phyloP scores from a whole-genome alignment of 2,797 vertebrate genomes.

The Australoheros facetus region DNA sequence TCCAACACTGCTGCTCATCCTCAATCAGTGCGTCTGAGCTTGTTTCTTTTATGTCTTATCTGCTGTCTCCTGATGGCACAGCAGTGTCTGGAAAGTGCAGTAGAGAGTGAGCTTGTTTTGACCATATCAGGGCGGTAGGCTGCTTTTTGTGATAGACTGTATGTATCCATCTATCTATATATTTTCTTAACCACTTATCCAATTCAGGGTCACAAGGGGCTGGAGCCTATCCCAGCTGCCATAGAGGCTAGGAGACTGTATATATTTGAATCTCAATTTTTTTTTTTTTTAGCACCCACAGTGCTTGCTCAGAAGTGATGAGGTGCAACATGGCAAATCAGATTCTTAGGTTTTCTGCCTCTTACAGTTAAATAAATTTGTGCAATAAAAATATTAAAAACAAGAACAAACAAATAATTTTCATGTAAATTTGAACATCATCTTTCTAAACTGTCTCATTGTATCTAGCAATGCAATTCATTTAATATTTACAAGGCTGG shows the following conservation, averaged over 20 bases:
- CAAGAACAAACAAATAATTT: neutral
- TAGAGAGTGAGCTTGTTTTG: constrained; percentile 9
- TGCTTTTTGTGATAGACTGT: constrained; percentile 8
- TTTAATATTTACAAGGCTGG: neutral
- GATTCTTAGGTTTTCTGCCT: neutral
- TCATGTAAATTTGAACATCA: neutral
- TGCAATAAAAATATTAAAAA: neutral
- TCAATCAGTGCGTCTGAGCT: constrained; percentile 41
- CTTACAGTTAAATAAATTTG: neutral
- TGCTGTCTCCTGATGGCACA: constrained; percentile 25
- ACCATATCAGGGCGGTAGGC: neutral
- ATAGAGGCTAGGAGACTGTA: neutral
- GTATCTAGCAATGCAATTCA: neutral
- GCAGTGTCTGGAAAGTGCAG: constrained; percentile 13
- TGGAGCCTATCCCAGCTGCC: neutral
- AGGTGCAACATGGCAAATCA: neutral
- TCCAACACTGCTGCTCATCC: constrained; percentile 31
- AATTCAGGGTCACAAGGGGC: neutral
- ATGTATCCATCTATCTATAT: neutral
- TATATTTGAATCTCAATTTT: neutral
- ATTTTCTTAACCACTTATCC: constrained; percentile 5
- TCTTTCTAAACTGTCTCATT: neutral
- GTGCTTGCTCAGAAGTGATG: neutral
- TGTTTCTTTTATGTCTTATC: constrained; percentile 51
- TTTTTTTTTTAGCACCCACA: neutral